These are phyloP conservation scores for Chrysocyon brachyurus DNA, from an alignment of 2,797 vertebrate genomes.

Conservation along the genomic window DNA sequence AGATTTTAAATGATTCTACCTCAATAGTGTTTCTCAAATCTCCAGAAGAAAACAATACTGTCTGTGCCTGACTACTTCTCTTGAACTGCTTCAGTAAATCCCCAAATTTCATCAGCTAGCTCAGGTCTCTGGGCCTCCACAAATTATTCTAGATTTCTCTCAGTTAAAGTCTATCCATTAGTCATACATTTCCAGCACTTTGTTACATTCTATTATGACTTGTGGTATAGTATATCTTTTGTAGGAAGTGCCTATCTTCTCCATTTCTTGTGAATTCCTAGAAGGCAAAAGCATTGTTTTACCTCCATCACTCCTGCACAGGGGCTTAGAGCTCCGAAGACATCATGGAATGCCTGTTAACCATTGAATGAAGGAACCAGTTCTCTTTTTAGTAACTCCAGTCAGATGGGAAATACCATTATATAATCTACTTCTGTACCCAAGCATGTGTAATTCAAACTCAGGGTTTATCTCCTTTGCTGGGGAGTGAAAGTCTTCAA, in stretches of 20 bases:
- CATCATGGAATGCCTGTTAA: background rate
- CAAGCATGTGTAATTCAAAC: background rate
- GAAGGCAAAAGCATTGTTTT: background rate
- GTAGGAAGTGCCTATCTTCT: background rate
- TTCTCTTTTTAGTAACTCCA: background rate
- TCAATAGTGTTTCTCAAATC: background rate
- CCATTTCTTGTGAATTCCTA: background rate
- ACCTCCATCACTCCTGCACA: background rate
- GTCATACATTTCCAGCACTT: background rate
- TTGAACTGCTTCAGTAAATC: background rate
- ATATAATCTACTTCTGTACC: background rate
- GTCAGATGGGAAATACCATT: background rate
- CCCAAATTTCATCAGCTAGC: background rate
- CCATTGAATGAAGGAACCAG: background rate
- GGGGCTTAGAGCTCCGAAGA: background rate
- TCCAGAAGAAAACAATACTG: background rate
- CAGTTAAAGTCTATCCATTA: background rate
- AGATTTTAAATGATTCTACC: background rate
- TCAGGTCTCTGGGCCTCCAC: background rate
- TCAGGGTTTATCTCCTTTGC: background rate
- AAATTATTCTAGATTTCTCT: background rate
- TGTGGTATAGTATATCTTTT: background rate
- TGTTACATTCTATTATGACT: background rate
- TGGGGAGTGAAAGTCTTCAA: background rate
- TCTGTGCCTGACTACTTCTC: background rate